Percentiles rank a stretch among this genome's conserved stretches.
These are phyloP conservation scores for Mesembrinibis cayennensis DNA, from an alignment of 2,113 vertebrate species.

Conservation along the genomic window DNA sequence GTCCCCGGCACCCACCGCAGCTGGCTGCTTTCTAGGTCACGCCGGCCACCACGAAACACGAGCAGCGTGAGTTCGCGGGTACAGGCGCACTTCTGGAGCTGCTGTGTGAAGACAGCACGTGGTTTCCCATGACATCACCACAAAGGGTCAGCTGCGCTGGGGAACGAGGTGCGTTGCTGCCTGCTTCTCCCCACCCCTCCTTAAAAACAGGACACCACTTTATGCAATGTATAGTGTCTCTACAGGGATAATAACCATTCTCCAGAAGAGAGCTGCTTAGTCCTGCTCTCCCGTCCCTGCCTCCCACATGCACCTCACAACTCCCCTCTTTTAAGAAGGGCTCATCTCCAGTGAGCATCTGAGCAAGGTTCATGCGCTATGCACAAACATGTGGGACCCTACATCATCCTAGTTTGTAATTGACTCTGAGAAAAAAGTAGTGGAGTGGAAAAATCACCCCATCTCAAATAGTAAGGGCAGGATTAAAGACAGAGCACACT, in stretches of 20 bases:
- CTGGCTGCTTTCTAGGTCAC: neutral
- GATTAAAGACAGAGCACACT: neutral
- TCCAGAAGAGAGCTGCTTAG: neutral
- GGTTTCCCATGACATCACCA: neutral
- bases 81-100: fast-evolving
- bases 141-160: neutral
- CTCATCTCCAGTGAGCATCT: neutral
- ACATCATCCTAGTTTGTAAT: neutral
- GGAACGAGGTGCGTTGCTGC: neutral
- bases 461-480: neutral
- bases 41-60: neutral
- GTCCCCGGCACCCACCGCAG: neutral
- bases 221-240: neutral
- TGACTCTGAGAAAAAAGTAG: neutral
- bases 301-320: neutral
- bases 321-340: neutral
- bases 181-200: neutral
- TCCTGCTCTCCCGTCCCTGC: neutral
- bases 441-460: neutral
- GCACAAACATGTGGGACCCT: neutral
- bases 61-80: neutral
- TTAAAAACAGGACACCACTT: neutral
- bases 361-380: neutral
- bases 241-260: neutral
- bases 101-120: fast-evolving